A percentile compares a stretch with the other conserved stretches of the same genome.
Evolutionary conservation across 37 sponge, comb jelly and placozoan species (phyloP).

Genomic region (Diacarnus erythraeanus): DNA sequence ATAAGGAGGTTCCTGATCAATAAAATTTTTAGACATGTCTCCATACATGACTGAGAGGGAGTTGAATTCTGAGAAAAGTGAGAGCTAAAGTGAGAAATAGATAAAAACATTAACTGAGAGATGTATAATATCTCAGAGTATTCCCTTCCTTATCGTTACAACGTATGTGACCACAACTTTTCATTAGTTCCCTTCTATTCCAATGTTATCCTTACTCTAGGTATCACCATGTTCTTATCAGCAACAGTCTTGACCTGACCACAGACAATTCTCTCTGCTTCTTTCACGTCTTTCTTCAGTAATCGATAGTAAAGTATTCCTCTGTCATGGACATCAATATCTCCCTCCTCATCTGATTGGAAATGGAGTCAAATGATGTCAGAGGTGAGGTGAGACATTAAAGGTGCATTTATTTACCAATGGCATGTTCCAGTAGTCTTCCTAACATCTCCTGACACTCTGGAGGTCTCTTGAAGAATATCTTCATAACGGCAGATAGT

Average conservation of each 20-base stretch:
- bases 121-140: background rate
- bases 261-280: constrained; percentile 73
- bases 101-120: background rate
- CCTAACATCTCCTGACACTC: constrained; percentile 95
- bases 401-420: constrained; percentile 39
- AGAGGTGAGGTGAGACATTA: background rate
- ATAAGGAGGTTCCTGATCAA: constrained; percentile 73
- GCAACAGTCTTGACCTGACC: constrained; percentile 43
- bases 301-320: constrained; percentile 93
- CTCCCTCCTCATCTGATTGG: constrained; percentile 78
- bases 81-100: constrained; percentile 44
- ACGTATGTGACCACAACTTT: too few relatives aligned
- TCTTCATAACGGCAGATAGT: constrained; percentile 88
- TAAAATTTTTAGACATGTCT: constrained; percentile 63
- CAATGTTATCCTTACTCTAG: constrained; percentile 49
- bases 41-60: constrained; percentile 87
- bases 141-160: background rate
- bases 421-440: constrained; percentile 74
- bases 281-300: constrained; percentile 70
- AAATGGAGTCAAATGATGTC: background rate
- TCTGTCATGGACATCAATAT: constrained; percentile 92
- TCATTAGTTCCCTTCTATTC: too few relatives aligned
- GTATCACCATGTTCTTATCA: constrained; percentile 62
- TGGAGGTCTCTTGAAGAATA: constrained; percentile 97
- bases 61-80: constrained; percentile 89